Evolutionary conservation across 2,888 invertebrate genomes (phyloP).

Genomic region (Drosophila paranaensis): DNA sequence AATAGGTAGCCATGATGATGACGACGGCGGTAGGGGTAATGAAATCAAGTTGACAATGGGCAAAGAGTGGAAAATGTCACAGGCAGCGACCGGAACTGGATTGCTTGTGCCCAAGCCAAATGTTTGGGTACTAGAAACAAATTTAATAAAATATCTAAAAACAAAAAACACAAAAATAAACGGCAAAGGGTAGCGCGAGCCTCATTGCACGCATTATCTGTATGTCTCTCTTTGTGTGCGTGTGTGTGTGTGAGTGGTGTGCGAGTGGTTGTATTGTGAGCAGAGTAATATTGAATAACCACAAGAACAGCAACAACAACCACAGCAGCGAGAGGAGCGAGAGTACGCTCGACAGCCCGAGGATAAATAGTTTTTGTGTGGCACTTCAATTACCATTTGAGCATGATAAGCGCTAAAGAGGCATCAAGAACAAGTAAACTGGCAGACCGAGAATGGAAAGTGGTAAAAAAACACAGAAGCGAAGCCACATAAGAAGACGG

Average conservation of each 20-base stretch:
- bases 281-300: conserved; percentile 76
- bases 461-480: conserved; percentile 41
- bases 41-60: conserved; percentile 70
- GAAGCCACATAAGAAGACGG: conserved; percentile 66
- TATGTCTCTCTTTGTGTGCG: conserved; percentile 10
- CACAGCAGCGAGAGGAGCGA: conserved; percentile 41
- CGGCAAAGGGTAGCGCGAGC: conserved; percentile 61
- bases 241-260: conserved; percentile 23
- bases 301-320: conserved; percentile 61
- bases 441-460: conserved; percentile 53
- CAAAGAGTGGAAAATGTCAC: conserved; percentile 71
- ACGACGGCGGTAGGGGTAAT: conserved; percentile 42
- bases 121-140: conserved; percentile 72
- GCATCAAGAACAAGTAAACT: conserved; percentile 61
- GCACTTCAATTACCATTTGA: conserved; percentile 82
- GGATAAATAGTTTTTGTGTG: conserved; percentile 80
- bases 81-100: conserved; percentile 46
- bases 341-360: conserved; percentile 73
- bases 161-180: conserved; percentile 40
- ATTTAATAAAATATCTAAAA: conserved; percentile 73
- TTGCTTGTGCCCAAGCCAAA: conserved; percentile 34
- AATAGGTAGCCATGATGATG: conserved; percentile 66
- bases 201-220: conserved; percentile 36
- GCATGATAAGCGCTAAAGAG: conserved; percentile 82
- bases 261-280: conserved; percentile 54